A percentile compares a stretch with the other conserved stretches of the same genome.
These are phyloP conservation scores for Dryadula phaetusa DNA, from an alignment of 2,888 invertebrate species.

Conservation along the genomic window DNA sequence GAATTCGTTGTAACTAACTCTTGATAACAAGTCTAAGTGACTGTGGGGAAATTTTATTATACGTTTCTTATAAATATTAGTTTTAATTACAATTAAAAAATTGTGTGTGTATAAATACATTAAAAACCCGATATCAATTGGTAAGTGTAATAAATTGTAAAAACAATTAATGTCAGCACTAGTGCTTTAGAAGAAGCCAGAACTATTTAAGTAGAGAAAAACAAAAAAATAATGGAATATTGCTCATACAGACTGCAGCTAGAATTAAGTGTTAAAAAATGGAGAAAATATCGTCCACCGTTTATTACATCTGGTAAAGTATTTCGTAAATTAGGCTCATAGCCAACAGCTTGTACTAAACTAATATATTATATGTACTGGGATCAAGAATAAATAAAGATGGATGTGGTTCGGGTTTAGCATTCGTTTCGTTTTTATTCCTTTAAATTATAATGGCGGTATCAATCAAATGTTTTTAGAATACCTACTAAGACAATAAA, in stretches of 20 bases:
- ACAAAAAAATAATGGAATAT: conserved; percentile 2
- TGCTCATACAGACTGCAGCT: not conserved
- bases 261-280: conserved; percentile 50
- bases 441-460: conserved; percentile 1
- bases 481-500: not conserved
- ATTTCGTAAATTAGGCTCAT: conserved; percentile 66
- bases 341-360: conserved; percentile 71
- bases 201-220: not conserved
- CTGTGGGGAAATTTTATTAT: conserved; percentile 55
- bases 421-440: conserved; percentile 1
- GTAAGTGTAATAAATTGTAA: not conserved
- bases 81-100: not conserved
- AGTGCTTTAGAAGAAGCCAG: not conserved
- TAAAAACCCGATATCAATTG: no score
- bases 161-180: not conserved
- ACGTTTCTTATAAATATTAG: not conserved
- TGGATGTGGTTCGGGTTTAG: conserved; percentile 20
- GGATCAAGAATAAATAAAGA: conserved; percentile 28
- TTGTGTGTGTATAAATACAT: no score
- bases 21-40: conserved; percentile 63
- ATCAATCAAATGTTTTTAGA: not conserved
- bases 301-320: conserved; percentile 63
- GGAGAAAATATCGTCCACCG: conserved; percentile 65
- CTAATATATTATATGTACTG: conserved; percentile 58
- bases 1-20: conserved; percentile 76